Conservation (phyloP, 2,797 vertebrate species). For the Aphelocoma californica region DNA sequence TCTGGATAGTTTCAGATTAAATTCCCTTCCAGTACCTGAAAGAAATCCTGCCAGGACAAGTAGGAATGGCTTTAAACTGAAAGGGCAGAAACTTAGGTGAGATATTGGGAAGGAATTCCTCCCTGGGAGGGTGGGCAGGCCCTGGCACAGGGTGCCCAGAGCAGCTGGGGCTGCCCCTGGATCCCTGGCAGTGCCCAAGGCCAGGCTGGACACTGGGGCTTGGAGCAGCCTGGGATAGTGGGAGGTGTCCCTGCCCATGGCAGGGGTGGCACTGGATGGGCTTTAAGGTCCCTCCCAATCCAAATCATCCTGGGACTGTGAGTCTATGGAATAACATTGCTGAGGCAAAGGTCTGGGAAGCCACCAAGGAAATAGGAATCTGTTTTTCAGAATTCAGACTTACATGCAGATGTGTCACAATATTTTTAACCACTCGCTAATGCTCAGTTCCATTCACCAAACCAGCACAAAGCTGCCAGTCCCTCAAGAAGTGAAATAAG, state of each 20-base stretch:
- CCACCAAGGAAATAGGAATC: not conserved
- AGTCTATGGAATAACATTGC: not conserved
- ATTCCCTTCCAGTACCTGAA: not conserved
- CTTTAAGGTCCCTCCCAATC: rapidly evolving
- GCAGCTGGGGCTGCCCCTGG: not conserved
- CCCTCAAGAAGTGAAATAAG: not conserved
- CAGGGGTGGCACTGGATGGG: no score
- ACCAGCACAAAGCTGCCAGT: not conserved
- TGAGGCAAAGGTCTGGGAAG: not conserved
- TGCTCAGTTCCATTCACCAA: not conserved
- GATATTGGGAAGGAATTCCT: rapidly evolving
- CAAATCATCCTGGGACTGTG: not conserved
- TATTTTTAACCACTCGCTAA: not conserved
- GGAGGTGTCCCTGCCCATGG: not conserved
- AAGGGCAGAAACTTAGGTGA: not conserved
- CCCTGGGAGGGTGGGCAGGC: not conserved
- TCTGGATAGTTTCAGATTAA: not conserved
- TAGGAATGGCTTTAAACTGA: not conserved
- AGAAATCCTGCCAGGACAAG: not conserved
- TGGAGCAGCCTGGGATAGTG: not conserved
- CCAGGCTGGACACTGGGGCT: no score
- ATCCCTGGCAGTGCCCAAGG: not conserved
- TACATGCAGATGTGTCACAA: not conserved
- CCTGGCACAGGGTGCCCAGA: not conserved
- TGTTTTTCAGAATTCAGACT: not conserved